Evolutionary conservation across 2,113 vertebrate species (phyloP), one percentile per base, ranked within the genome.

Genomic region (Chlorocebus sabaeus): DNA sequence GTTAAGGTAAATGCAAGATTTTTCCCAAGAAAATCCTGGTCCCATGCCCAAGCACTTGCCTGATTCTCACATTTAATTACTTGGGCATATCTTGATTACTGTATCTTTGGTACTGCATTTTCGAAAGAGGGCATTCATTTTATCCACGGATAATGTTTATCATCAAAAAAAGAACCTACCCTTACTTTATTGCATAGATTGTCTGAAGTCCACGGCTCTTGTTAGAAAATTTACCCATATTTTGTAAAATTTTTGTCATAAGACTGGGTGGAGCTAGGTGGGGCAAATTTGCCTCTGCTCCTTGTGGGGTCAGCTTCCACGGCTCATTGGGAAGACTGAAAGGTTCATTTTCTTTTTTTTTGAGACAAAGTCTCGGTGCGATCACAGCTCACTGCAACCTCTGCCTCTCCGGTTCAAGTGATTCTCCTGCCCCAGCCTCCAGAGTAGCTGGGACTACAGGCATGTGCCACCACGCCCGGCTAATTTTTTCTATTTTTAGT

Each of bases 301-400:
- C 48, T 0, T 1, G 14, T 5, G 23, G 3, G 32, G 30, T 48
- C 75, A 23, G 55, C 35, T 2, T 27, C 4, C 8, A 45, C 1
- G 64, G 22, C 22, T 59, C 67, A 12, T 1, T 5, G 25, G 3
- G 52, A 8, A 14, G 52, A 55, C 52, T 55, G 52, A 55, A 55
- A 17, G 52, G 52, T 55, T 55, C 52, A 55, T 18, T 55, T 55
- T 55, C 48, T 50, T 55, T 55, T 50, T 55, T 55, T 18, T 55
- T 55, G 52, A 55, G 52, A 55, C 52, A 18, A 55, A 55, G 52
- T 55, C 52, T 18, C 0, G 1, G 38, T 38, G 38, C 38, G 5
- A 55, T 18, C 17, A 18, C 52, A 17, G 52, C 17, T 55, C 52
- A 55, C 52, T 55, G 52, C 52, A 55, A 55, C 52, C 52, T 55